Conservation (phyloP, 2,888 invertebrate genomes). For the Diadegma fenestrale region DNA sequence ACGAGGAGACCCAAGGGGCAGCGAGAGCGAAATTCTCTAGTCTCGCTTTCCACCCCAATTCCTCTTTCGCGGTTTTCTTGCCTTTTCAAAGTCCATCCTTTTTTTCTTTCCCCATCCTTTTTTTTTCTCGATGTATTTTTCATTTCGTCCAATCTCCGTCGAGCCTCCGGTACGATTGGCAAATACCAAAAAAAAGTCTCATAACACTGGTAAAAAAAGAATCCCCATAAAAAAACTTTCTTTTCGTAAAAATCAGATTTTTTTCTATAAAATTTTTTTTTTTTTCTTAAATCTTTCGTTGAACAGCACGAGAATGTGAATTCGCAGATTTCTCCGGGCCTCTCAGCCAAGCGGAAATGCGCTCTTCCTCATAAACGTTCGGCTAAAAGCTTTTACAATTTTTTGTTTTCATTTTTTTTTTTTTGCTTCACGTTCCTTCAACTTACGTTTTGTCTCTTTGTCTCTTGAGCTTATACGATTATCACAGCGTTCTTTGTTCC, state of each 20-base stretch:
- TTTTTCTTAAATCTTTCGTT: background rate
- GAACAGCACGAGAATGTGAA: background rate
- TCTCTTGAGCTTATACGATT: constrained; percentile 50
- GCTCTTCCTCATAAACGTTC: constrained; percentile 28
- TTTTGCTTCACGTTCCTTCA: constrained; percentile 2
- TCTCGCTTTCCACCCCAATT: constrained; percentile 64
- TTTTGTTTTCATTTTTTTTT: background rate
- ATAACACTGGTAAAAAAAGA: background rate
- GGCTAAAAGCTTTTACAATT: constrained; percentile 21
- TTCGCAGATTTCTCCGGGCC: background rate
- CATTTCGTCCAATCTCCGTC: constrained; percentile 5
- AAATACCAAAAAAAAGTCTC: background rate
- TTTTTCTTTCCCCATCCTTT: constrained; percentile 1
- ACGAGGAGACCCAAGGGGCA: constrained; percentile 34
- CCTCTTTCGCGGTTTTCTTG: constrained; percentile 50
- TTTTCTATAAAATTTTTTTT: background rate
- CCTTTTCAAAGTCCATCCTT: constrained; percentile 31
- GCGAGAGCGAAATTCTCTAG: constrained; percentile 2
- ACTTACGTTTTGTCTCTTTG: background rate
- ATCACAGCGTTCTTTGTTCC: constrained; percentile 34
- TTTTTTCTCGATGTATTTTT: background rate
- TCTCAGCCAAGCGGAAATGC: constrained; percentile 11
- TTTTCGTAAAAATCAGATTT: background rate
- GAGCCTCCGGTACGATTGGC: background rate
- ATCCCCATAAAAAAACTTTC: background rate